Conservation (phyloP, 1,140 invertebrate species). For the Camponotus vicinus region DNA sequence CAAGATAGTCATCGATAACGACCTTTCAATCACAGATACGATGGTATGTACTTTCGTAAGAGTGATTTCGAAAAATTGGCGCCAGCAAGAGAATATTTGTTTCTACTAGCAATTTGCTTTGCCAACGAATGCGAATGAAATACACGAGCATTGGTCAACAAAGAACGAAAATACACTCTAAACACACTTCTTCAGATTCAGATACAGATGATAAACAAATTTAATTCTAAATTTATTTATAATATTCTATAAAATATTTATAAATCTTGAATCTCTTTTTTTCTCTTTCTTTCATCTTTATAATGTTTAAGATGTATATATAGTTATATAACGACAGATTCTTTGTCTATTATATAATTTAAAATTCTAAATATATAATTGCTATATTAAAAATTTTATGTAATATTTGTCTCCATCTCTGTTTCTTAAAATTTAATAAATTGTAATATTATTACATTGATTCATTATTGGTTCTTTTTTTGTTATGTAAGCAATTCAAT, state of each 20-base stretch:
- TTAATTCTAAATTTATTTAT: neutral
- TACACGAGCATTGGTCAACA: neutral
- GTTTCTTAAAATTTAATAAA: neutral
- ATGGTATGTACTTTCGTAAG: neutral
- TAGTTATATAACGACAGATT: constrained; percentile 10
- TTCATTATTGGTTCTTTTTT: neutral
- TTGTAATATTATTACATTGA: neutral
- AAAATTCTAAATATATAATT: neutral
- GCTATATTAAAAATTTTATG: neutral
- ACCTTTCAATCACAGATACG: neutral
- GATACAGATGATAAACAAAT: neutral
- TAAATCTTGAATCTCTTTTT: neutral
- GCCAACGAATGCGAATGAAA: neutral
- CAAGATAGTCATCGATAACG: neutral
- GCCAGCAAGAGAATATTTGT: neutral
- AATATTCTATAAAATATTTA: neutral
- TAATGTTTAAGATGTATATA: neutral
- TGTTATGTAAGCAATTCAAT: neutral
- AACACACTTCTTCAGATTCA: neutral
- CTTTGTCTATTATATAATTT: neutral
- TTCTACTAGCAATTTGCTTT: neutral
- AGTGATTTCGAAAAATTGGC: constrained; percentile 43
- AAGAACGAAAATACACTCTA: neutral
- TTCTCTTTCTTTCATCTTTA: neutral
- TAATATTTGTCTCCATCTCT: neutral